Base-by-base conservation (phyloP, 2,888 invertebrate species). In the Apotomis turbidana region DNA sequence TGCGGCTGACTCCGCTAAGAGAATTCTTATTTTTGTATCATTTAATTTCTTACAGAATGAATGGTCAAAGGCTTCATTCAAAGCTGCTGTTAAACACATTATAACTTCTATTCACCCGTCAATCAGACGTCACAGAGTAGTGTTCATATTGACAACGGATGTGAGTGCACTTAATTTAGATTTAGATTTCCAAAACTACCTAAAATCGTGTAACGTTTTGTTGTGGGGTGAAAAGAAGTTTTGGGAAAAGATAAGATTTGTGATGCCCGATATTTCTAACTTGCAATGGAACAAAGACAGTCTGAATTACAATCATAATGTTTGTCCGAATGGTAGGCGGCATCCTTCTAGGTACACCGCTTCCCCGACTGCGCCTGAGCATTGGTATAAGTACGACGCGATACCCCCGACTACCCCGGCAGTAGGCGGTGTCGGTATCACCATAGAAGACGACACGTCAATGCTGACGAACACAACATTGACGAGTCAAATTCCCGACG, bases 161-260 rank as follows among this genome's bases (percentile, higher is more conserved):
- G 95, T 97, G 52, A 96, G 96, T 78, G 95, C 96, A 54, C 90
- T 96, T 55, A 95, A 96, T 77, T 95, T 97, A 85, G 97, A 97
- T 85, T 94, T 96, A 66, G 97, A 97, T 81, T 94, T 97, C 64
- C 95, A 97, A 85, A 94, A 95, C 69, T 94, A 96, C 76, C 91
- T 96, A 74, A 95, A 96, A 83, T 95, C 96, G 81, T 95, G 97
- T 91, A 95, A 95, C 52, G 95, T 96, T 66, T 94, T 96, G 77
- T 94, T 96, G 77, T 97, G 96, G 96, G 96, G 96, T 76, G 97
- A 98, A 88, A 96, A 96, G 81, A 94, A 97, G 81, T 98, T 98
- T 91, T 98, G 98, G 98, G 97, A 97, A 81, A 97, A 97, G 90
- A 94, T 98, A 76, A 95, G 96, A 76, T 95, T 94, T 90, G 96